Percentiles rank a stretch among this genome's conserved stretches.
Conservation (phyloP, 1,140 invertebrate genomes). For the Bradysia coprophila region DNA sequence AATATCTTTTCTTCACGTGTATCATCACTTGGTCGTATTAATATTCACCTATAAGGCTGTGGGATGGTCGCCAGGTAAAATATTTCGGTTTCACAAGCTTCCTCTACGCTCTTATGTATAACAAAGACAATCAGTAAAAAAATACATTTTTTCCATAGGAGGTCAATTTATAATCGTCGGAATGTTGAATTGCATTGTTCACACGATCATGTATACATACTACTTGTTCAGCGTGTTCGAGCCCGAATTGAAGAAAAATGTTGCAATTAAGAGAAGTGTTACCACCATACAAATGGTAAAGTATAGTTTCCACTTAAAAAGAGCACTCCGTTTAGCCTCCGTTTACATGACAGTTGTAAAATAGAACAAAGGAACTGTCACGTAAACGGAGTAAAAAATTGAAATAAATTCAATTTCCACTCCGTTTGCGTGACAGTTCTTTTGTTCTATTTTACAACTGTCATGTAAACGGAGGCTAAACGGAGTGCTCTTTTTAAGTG, state of each 20-base stretch:
- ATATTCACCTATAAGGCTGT: neutral
- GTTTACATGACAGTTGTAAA: no score
- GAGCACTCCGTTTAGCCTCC: no score
- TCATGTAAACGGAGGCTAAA: no score
- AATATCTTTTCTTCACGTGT: slow-evolving; percentile 2
- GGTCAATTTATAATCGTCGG: neutral
- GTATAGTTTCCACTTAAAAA: no score
- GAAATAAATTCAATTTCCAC: no score
- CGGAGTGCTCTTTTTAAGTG: no score
- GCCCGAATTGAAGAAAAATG: neutral
- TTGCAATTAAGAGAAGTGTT: neutral
- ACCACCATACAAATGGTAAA: neutral
- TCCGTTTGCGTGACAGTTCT: no score
- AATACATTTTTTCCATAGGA: neutral
- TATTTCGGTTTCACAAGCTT: neutral
- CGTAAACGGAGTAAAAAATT: no score
- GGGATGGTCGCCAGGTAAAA: neutral
- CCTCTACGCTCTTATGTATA: neutral
- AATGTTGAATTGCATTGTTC: neutral
- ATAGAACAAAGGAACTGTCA: no score
- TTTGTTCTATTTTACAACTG: no score
- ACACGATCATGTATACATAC: neutral
- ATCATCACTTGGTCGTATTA: slow-evolving; percentile 2
- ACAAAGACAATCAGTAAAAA: neutral
- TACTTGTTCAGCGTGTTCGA: neutral